phyloP scores from a whole-genome alignment of 2,113 vertebrate genomes.

The Tetraodon nigroviridis region DNA sequence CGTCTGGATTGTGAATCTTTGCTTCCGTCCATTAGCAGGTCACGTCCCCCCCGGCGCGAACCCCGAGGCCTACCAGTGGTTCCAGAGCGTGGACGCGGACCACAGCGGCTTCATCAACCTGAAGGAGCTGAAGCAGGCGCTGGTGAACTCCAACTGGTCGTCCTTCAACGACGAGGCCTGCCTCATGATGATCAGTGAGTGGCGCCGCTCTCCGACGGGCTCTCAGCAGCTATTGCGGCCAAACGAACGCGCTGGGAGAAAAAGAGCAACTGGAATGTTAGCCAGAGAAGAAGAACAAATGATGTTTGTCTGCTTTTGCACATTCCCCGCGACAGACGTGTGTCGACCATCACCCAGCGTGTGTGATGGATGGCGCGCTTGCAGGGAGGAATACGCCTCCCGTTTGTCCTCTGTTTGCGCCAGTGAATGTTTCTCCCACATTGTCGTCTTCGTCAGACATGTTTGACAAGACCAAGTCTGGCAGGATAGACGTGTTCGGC shows the following conservation, averaged over 20 bases:
- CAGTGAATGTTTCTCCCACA: slow-evolving; percentile 2
- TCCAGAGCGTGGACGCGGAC: slow-evolving; percentile 85
- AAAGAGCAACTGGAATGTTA: not conserved
- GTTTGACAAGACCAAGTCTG: slow-evolving; percentile 87
- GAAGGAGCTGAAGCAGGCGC: slow-evolving; percentile 90
- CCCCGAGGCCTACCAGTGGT: slow-evolving; percentile 89
- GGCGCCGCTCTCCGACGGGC: not conserved
- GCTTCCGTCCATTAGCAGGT: slow-evolving; percentile 61
- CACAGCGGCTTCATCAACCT: slow-evolving; percentile 86
- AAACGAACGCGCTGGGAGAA: too few relatives aligned
- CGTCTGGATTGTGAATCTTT: not conserved
- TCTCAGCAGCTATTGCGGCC: not conserved
- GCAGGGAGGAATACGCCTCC: not conserved
- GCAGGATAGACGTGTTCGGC: slow-evolving; percentile 83
- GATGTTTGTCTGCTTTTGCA: not conserved
- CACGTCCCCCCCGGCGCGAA: slow-evolving; percentile 80
- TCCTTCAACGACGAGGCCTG: slow-evolving; percentile 92
- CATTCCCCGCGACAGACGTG: slow-evolving; percentile 45
- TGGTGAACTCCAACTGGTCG: slow-evolving; percentile 94
- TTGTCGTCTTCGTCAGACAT: slow-evolving; percentile 77
- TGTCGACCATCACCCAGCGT: slow-evolving; percentile 9
- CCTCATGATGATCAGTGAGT: slow-evolving; percentile 95
- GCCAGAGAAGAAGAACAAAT: slow-evolving; percentile 1
- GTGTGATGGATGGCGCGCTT: not conserved
- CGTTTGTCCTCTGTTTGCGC: not conserved